Conservation (phyloP, 2,888 invertebrate genomes). For the Dolichopus griseipennis region DNA sequence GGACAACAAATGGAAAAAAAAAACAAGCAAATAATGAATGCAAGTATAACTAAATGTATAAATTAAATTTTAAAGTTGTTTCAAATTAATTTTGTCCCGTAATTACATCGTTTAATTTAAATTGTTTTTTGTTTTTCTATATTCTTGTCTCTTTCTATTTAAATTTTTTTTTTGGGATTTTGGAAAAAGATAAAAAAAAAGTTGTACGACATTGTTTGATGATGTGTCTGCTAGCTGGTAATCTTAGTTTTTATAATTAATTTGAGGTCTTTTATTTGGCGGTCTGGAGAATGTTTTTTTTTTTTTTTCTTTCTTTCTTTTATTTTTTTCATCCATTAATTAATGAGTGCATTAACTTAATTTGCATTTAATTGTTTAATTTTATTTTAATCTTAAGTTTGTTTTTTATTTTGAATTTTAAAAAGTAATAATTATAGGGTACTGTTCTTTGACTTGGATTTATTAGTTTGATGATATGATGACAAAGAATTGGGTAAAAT, state of each 20-base stretch:
- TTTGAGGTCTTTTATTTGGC: neutral
- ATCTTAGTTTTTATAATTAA: neutral
- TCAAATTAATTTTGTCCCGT: neutral
- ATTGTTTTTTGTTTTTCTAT: neutral
- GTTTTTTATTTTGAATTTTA: neutral
- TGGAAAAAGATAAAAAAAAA: neutral
- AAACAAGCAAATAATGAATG: no score
- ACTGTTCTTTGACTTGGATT: no score
- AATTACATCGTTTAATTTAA: neutral
- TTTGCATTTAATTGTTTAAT: neutral
- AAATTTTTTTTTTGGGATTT: neutral
- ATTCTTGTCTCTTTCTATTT: neutral
- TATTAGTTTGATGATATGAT: no score
- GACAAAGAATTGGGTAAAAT: no score
- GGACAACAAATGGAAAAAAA: no score
- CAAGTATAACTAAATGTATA: no score
- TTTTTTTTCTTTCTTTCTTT: no score
- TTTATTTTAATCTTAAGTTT: neutral
- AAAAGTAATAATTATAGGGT: no score
- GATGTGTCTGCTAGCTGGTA: neutral
- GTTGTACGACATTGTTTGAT: neutral
- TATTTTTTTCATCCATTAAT: neutral
- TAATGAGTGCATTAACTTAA: neutral
- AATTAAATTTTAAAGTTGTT: neutral
- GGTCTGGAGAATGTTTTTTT: neutral